A percentile compares a stretch with the other conserved stretches of the same genome.
These are phyloP conservation scores for Stercorarius parasiticus DNA, from an alignment of 2,113 vertebrate species.

Conservation along the genomic window DNA sequence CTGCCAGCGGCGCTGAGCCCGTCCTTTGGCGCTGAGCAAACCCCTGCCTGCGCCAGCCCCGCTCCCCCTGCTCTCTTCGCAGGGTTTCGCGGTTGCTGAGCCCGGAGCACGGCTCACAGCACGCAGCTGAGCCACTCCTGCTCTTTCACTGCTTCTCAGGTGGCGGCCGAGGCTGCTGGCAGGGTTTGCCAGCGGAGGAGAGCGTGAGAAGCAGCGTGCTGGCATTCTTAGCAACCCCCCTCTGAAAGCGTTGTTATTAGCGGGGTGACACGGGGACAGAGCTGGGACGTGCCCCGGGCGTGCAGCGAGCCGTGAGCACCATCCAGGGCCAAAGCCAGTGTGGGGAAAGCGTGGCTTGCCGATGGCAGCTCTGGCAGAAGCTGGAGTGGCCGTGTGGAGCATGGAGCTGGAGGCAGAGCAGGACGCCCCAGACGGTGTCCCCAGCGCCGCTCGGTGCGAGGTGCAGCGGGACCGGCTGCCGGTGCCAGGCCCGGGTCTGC, in stretches of 20 bases:
- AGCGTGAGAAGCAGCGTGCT: neutral
- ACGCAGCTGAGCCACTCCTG: neutral
- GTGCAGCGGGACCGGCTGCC: fast-evolving
- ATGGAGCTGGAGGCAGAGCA: neutral
- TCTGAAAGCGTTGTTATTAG: neutral
- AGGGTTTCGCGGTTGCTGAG: neutral
- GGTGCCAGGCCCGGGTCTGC: neutral
- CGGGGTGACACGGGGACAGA: neutral
- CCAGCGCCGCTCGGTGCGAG: fast-evolving
- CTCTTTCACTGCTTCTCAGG: neutral
- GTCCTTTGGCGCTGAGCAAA: neutral
- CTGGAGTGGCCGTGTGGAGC: neutral
- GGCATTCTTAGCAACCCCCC: neutral
- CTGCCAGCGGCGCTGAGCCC: neutral
- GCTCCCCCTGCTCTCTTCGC: neutral
- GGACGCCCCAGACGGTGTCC: fast-evolving
- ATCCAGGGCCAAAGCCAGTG: neutral
- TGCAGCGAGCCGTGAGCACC: fast-evolving
- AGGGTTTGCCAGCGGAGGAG: neutral
- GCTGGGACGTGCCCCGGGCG: neutral
- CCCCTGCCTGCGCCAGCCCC: neutral
- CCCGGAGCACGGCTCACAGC: neutral
- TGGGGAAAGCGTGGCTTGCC: neutral
- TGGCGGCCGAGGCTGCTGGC: neutral
- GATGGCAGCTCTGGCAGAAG: neutral